Conservation (phyloP, 2,797 vertebrate species). For the Psittacula echo region DNA sequence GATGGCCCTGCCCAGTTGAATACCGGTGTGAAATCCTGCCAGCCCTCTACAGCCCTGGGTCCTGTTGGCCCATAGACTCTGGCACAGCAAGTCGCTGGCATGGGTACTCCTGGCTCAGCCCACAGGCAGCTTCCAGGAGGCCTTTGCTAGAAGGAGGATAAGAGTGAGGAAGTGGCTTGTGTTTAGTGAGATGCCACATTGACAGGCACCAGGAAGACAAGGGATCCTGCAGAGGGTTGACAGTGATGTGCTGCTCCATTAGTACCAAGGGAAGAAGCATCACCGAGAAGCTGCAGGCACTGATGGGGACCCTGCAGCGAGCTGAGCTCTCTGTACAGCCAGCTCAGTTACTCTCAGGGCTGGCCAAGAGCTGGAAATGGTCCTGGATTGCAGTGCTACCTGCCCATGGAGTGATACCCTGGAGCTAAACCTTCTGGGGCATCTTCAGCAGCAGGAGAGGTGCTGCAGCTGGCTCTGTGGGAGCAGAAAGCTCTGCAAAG, state of each 20-base stretch:
- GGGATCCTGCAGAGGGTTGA: not conserved
- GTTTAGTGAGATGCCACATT: not conserved
- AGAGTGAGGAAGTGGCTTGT: not conserved
- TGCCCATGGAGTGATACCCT: accelerated
- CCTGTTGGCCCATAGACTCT: not conserved
- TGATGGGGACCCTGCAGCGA: not conserved
- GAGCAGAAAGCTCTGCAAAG: not conserved
- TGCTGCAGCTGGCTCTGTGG: not conserved
- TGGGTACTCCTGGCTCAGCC: not conserved
- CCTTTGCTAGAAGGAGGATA: not conserved
- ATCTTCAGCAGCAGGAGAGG: not conserved
- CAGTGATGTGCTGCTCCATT: not conserved
- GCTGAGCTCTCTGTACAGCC: not conserved
- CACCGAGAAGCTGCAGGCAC: not conserved
- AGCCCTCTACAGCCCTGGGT: not conserved
- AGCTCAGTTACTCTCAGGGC: not conserved
- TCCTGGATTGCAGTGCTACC: not conserved
- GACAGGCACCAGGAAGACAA: not conserved
- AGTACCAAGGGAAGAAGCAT: not conserved
- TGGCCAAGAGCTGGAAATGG: not conserved
- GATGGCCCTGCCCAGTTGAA: not conserved
- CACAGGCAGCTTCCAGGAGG: not conserved
- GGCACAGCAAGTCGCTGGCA: not conserved
- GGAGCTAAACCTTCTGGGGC: not conserved
- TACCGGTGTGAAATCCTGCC: not conserved